Evolutionary conservation across 2,888 invertebrate genomes (phyloP).

Genomic region (Calameuta idolon): DNA sequence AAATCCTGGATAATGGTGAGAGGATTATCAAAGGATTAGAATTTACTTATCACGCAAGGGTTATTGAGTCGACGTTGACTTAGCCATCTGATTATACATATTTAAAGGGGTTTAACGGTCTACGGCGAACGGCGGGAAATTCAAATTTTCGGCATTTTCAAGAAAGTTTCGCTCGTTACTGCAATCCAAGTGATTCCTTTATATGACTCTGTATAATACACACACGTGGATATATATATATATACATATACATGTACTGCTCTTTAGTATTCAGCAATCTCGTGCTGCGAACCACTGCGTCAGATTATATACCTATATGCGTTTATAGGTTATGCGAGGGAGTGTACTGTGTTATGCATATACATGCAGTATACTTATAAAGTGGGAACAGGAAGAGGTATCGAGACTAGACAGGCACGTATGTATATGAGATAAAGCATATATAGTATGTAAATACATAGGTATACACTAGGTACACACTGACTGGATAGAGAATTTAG

Average conservation of each 20-base stretch:
- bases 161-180: not conserved
- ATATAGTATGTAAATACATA: not conserved
- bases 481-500: not conserved
- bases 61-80: not conserved
- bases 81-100: not conserved
- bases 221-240: not conserved
- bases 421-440: not conserved
- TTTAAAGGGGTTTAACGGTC: not conserved
- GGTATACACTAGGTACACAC: not conserved
- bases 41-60: not conserved
- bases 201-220: not conserved
- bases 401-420: not conserved
- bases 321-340: not conserved
- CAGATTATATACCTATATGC: not conserved
- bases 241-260: not conserved
- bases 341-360: not conserved
- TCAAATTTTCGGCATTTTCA: not conserved
- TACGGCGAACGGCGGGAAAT: not conserved
- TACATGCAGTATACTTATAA: not conserved
- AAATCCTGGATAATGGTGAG: not conserved
- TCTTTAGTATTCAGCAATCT: constrained; percentile 2
- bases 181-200: not conserved
- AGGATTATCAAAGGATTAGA: not conserved
- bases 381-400: not conserved
- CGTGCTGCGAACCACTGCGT: not conserved